Evolutionary conservation across 2,888 invertebrate species (phyloP), one percentile per base, ranked within the genome.

Genomic region (Hirtodrosophila alboralis): DNA sequence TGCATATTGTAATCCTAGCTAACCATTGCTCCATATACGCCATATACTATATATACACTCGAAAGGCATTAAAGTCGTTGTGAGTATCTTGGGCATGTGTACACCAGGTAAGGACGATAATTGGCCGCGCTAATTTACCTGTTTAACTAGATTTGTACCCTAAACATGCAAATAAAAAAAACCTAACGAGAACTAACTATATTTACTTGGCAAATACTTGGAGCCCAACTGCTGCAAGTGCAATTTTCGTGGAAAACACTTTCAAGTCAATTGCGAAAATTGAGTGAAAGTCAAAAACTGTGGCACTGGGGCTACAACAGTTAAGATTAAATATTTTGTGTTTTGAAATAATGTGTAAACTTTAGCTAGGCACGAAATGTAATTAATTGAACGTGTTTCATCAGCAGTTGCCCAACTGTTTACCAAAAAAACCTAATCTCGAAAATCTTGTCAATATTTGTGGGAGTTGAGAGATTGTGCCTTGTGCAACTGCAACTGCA

Each of bases 71-170:
- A 13, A 12, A 45, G 21, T 14, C 18, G 9, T 18, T 13, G 48
- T 27, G 9, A 16, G 41, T 72, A 75, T 71, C 68, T n/a, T 84
- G 51, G 52, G 33, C 53, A 30, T 40, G 62, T 49, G 40, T 45
- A 33, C 51, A 52, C 8, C 38, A 27, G 40, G 41, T 28, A 33
- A 57, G 37, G 27, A 77, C 83, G 56, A 81, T 80, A 86, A 80
- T 80, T 85, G 79, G 59, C 26, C 41, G 12, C 53, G 52, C 79
- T 84, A 84, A 86, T 86, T 86, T 78, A 66, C 60, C 79, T 62
- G 74, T 74, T 86, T 77, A 81, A 66, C 85, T 60, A 53, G 78
- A 84, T 86, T 77, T 81, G 83, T 47, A 7, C 27, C 27, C 16
- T 8, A 31, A 53, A 53, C 85, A 79, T 86, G 87, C 79, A 84